Evolutionary conservation across 2,113 vertebrate genomes (phyloP).

Genomic region (Salminus brasiliensis): DNA sequence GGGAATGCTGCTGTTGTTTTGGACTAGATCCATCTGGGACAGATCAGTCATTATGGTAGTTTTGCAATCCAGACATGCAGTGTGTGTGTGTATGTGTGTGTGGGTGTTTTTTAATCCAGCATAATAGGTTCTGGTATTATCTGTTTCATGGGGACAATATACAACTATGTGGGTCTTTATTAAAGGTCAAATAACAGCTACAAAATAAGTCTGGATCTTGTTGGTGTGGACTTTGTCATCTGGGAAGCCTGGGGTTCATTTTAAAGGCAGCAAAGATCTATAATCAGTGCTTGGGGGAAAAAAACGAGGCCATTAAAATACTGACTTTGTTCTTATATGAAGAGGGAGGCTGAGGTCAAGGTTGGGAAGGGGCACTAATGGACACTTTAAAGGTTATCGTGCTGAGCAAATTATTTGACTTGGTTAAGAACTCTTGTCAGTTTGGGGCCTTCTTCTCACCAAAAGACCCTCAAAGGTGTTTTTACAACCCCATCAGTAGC

Average conservation of each 20-base stretch:
- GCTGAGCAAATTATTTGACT: neutral
- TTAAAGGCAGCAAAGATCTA: neutral
- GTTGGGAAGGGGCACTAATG: neutral
- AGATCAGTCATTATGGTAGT: conserved; percentile 1
- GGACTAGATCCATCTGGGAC: conserved; percentile 9
- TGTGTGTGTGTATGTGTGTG: no score
- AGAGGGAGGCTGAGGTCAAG: neutral
- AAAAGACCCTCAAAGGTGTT: neutral
- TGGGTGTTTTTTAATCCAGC: neutral
- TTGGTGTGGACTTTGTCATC: neutral
- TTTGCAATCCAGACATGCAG: conserved; percentile 6
- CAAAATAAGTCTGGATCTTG: neutral
- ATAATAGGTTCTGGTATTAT: neutral
- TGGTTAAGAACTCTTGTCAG: neutral
- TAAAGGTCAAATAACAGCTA: neutral
- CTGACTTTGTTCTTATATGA: neutral
- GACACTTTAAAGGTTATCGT: neutral
- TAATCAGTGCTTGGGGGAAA: neutral
- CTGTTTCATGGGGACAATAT: no score
- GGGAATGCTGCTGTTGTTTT: neutral
- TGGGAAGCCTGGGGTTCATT: neutral
- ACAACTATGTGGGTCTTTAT: neutral
- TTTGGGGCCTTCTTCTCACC: neutral
- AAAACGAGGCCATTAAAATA: neutral
- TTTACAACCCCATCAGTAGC: neutral